Percentiles rank a stretch among this genome's conserved stretches.
Evolutionary conservation across 1,140 invertebrate genomes (phyloP).

Genomic region (Amphibalanus amphitrite): DNA sequence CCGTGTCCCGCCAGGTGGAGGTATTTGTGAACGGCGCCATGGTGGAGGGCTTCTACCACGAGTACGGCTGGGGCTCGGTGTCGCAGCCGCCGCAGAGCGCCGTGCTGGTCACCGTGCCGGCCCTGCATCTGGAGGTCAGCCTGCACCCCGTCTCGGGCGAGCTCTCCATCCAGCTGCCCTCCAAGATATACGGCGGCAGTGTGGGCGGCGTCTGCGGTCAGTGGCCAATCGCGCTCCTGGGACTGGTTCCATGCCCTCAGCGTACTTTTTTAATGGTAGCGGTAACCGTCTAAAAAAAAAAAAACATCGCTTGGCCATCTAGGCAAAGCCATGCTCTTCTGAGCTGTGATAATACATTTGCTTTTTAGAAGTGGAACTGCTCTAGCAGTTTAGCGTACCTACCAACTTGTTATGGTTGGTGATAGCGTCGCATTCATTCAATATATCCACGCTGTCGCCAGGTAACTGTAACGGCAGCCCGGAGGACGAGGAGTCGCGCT

Average conservation of each 20-base stretch:
- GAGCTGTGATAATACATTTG: no score
- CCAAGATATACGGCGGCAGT: slow-evolving; percentile 46
- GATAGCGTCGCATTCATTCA: no score
- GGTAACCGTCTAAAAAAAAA: no score
- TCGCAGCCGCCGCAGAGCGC: slow-evolving; percentile 12
- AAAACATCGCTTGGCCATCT: no score
- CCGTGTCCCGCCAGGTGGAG: slow-evolving; percentile 10
- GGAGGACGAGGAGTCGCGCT: slow-evolving; percentile 39
- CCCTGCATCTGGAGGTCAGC: slow-evolving; percentile 21
- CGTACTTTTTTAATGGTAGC: no score
- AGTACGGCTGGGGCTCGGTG: slow-evolving; percentile 15
- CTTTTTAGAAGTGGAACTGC: no score
- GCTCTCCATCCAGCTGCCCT: slow-evolving; percentile 44
- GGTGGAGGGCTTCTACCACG: slow-evolving; percentile 12
- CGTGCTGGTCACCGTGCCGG: slow-evolving; percentile 20
- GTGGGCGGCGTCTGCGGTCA: slow-evolving; percentile 61
- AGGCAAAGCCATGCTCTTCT: no score
- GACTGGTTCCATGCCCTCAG: no score
- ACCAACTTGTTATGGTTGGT: no score
- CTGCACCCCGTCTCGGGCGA: slow-evolving; percentile 26
- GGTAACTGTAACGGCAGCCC: slow-evolving; percentile 44
- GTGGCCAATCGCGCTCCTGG: no score
- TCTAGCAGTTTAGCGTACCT: no score
- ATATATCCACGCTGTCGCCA: slow-evolving; percentile 14
- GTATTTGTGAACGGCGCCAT: slow-evolving; percentile 2